Evolutionary conservation across 2,113 vertebrate genomes (phyloP).

Genomic region (Carlito syrichta): DNA sequence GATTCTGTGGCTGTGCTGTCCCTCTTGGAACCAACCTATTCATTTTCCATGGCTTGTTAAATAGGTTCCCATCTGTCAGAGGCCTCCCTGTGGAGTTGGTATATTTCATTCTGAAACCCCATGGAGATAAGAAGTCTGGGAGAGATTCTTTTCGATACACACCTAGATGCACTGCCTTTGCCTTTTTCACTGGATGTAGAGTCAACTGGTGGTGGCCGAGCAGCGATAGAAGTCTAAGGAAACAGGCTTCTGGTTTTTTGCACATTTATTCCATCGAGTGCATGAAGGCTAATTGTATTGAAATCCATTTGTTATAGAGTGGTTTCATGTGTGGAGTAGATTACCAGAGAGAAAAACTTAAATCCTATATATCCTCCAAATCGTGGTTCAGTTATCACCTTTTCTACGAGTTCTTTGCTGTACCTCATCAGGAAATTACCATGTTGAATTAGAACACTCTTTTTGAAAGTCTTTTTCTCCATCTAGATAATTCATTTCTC

Average conservation of each 20-base stretch:
- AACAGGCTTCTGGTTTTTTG: neutral
- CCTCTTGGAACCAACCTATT: neutral
- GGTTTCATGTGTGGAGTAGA: neutral
- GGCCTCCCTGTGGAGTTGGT: constrained; percentile 27
- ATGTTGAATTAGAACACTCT: neutral
- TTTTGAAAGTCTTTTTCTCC: neutral
- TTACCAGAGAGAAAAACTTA: neutral
- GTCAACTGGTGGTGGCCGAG: neutral
- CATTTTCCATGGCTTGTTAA: constrained; percentile 38
- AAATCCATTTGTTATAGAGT: neutral
- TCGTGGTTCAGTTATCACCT: neutral
- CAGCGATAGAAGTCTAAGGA: neutral
- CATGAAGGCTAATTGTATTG: neutral
- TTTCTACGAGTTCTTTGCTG: neutral
- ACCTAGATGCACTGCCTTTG: neutral
- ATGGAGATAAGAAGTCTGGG: constrained; percentile 6
- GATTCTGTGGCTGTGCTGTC: neutral
- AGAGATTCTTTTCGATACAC: neutral
- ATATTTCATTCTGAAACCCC: constrained; percentile 57
- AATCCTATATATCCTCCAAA: neutral
- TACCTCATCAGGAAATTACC: neutral
- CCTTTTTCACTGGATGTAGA: neutral
- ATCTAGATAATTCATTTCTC: neutral
- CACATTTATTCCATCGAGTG: neutral
- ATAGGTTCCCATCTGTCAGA: constrained; percentile 42